Base-by-base conservation (phyloP, 2,888 invertebrate species). In the Antheraea assamensis region DNA sequence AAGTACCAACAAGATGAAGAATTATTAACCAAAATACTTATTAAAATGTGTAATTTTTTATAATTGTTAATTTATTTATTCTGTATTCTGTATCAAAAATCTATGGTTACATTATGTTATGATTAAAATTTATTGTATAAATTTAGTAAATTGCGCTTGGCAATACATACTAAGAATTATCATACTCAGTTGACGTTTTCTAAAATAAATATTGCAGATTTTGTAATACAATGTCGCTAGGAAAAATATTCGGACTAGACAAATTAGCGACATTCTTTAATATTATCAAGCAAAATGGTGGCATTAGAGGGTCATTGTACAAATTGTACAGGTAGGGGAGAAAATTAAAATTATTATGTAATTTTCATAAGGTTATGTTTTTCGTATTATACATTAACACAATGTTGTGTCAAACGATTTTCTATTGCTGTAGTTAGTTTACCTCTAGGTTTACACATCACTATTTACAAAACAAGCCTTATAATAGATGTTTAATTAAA, bases 201-300 rank as follows among this genome's bases (percentile, higher is more conserved):
- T 19, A 52, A 52, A 27, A 73, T n/a, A 55, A 31, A 49, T 31
- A 27, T 27, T 64, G 17, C 49, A 19, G 77, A 79, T 76, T 75
- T 73, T 72, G 5, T 19, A 10, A 19, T 80, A 88, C 86, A 85
- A 90, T 90, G 90, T 92, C 93, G 10, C 95, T 97, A 95, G 92
- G 95, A 58, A 96, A 96, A 85, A 95, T 92, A 84, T 87, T 98
- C 72, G 97, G 96, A n/a, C 87, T 98, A 8, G 97, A 98, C 87
- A 97, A 97, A 88, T 42, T 97, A 72, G 85, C 85, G 2, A 96
- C 94, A 79, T 88, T 97, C 1, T 95, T 96, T 72, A 95, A 92
- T 77, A 96, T 97, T 47, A 91, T 98, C 75, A 95, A 95, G 77
- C 95, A 96, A 73, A 96, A 97, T 88, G 98, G 98, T 70, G 98